Conservation (phyloP, 2,888 invertebrate genomes). For the Ptychoptera albimana region DNA sequence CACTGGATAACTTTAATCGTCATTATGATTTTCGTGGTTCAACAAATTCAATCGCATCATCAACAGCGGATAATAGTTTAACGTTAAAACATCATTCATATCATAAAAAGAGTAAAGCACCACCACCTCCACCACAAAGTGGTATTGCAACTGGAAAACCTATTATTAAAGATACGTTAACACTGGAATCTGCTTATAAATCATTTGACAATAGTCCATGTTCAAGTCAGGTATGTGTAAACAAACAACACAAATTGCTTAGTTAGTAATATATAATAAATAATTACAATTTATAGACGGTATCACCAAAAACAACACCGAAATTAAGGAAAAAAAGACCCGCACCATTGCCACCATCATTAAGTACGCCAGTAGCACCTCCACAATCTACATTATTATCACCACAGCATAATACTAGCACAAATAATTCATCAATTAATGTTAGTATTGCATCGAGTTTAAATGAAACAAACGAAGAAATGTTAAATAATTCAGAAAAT, state of each 20-base stretch:
- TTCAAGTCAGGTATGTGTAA: background rate
- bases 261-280: background rate
- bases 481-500: too few relatives aligned
- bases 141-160: background rate
- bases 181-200: background rate
- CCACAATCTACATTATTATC: background rate
- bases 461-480: constrained; percentile 1
- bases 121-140: constrained; percentile 17
- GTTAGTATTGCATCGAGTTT: background rate
- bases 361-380: background rate
- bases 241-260: too few relatives aligned
- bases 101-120: constrained; percentile 20
- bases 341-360: constrained; percentile 45
- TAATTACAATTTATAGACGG: background rate
- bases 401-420: too few relatives aligned
- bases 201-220: background rate
- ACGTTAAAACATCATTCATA: constrained; percentile 3
- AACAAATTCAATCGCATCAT: constrained; percentile 18
- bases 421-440: too few relatives aligned
- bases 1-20: constrained; percentile 13
- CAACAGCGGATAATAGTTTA: constrained; percentile 16
- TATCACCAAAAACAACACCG: constrained; percentile 19
- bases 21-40: constrained; percentile 18
- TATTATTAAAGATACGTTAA: too few relatives aligned
- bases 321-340: constrained; percentile 43